Evolutionary conservation across 2,797 vertebrate species (phyloP).

Genomic region (Xiphorhynchus erythropygius): DNA sequence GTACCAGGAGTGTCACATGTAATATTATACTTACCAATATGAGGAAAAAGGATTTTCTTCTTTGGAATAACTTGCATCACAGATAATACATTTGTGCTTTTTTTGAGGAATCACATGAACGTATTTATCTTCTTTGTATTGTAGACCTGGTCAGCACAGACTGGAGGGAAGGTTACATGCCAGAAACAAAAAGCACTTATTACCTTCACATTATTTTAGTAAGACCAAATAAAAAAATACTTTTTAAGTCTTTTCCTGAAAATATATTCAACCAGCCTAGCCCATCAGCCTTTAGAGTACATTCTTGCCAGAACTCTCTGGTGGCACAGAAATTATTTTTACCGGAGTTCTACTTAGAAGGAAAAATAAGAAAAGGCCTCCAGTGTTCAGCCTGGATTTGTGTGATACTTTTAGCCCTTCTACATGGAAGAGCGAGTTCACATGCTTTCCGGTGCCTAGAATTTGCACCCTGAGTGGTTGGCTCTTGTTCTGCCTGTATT

Average conservation of each 20-base stretch:
- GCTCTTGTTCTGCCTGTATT: background rate
- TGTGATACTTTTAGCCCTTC: background rate
- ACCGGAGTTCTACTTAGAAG: background rate
- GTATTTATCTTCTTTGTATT: background rate
- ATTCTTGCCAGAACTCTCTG: background rate
- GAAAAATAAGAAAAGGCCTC: constrained; percentile 3
- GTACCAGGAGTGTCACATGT: background rate
- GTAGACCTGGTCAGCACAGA: background rate
- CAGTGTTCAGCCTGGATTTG: background rate
- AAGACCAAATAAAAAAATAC: background rate
- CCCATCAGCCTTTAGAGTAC: background rate
- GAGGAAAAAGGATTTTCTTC: background rate
- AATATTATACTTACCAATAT: background rate
- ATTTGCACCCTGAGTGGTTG: background rate
- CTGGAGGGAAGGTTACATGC: background rate
- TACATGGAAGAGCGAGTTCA: background rate
- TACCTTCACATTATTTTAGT: background rate
- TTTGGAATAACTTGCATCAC: background rate
- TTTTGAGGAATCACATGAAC: background rate
- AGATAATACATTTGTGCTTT: background rate
- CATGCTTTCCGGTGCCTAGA: background rate
- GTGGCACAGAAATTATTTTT: constrained; percentile 24
- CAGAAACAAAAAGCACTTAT: background rate
- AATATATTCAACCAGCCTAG: background rate
- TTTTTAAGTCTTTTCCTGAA: background rate